Evolutionary conservation across 2,113 vertebrate genomes (phyloP).

Genomic region (Pao palembangensis): DNA sequence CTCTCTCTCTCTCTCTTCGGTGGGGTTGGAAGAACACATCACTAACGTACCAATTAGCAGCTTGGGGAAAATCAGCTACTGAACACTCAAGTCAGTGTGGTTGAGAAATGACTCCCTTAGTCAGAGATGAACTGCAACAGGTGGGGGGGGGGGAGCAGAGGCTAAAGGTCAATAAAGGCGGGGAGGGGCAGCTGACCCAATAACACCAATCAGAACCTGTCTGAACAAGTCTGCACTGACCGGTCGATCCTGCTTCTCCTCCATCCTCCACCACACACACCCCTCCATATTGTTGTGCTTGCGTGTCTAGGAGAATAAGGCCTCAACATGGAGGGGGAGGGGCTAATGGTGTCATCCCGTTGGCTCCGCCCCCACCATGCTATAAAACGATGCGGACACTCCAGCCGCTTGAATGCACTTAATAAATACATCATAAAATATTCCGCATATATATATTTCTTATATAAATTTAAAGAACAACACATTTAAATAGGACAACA

Average conservation of each 20-base stretch:
- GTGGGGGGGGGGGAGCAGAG: conserved; percentile 41
- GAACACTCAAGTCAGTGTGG: conserved; percentile 54
- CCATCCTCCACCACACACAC: conserved; percentile 24
- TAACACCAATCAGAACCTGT: not conserved
- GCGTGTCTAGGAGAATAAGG: conserved; percentile 63
- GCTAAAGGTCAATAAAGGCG: conserved; percentile 15
- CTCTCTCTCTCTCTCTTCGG: no score
- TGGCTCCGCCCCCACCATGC: conserved; percentile 57
- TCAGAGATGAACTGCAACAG: conserved; percentile 56
- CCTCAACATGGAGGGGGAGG: conserved; percentile 59
- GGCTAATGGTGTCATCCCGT: conserved; percentile 45
- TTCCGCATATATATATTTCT: conserved; percentile 76
- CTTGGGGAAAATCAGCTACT: conserved; percentile 55
- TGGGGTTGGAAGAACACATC: conserved; percentile 46
- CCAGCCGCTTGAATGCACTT: conserved; percentile 67
- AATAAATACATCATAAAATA: conserved; percentile 84
- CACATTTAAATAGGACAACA: conserved; percentile 80
- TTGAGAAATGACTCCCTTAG: conserved; percentile 65
- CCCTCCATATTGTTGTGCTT: conserved; percentile 72
- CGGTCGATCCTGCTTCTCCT: conserved; percentile 13
- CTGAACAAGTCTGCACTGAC: not conserved
- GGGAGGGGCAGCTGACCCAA: conserved; percentile 11
- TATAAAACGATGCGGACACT: conserved; percentile 63
- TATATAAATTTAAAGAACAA: conserved; percentile 70
- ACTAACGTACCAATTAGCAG: conserved; percentile 68